Conservation (phyloP, 1,140 invertebrate genomes). For the Aphelinus certus region DNA sequence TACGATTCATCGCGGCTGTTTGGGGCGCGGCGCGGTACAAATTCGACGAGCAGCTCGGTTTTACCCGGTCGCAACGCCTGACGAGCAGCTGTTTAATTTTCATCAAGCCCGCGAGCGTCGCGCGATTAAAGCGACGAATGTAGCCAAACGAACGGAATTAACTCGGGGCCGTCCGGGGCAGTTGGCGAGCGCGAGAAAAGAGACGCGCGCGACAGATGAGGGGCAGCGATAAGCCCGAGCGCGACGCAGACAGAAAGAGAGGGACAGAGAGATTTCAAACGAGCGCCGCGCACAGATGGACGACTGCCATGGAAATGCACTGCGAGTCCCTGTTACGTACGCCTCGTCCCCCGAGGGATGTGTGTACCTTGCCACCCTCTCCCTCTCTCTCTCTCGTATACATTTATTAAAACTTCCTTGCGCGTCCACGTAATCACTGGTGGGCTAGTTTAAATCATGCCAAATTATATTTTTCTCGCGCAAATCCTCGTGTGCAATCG, state of each 20-base stretch:
- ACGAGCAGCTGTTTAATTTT: conserved; percentile 44
- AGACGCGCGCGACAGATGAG: background rate
- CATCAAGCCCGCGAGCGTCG: conserved; percentile 40
- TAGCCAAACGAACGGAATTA: conserved; percentile 47
- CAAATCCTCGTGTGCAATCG: no score
- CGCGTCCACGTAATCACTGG: no score
- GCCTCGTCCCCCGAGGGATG: no score
- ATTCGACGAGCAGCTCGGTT: conserved; percentile 18
- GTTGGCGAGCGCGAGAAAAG: conserved; percentile 1
- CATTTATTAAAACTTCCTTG: no score
- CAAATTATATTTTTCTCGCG: no score
- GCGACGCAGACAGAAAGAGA: background rate
- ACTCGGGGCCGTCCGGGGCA: conserved; percentile 27
- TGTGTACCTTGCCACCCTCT: no score
- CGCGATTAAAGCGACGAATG: conserved; percentile 43
- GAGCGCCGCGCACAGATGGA: background rate
- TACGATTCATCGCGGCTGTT: conserved; percentile 22
- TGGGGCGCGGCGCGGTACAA: conserved; percentile 8
- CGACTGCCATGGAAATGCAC: no score
- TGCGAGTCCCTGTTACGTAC: no score
- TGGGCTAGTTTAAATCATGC: no score
- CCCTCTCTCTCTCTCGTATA: no score
- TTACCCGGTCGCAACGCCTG: conserved; percentile 26
- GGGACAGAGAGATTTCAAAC: background rate
- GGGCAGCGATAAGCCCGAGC: no score